Evolutionary conservation across 2,888 invertebrate species (phyloP).

Genomic region (Dichetophora obliterata): DNA sequence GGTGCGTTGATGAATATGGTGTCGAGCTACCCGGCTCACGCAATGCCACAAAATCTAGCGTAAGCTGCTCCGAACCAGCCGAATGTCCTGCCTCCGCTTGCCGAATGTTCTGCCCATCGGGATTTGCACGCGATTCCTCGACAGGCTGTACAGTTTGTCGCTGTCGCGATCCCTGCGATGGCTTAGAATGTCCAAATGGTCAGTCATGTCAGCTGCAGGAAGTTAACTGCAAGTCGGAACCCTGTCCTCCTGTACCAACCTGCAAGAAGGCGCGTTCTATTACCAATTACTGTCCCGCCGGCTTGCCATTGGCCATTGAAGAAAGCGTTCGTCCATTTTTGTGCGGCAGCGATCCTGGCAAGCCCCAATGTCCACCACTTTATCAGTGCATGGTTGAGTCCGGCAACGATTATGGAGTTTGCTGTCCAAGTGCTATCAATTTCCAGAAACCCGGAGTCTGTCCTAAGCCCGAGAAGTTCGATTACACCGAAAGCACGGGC

Average conservation of each 20-base stretch:
- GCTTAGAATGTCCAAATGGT: constrained; percentile 81
- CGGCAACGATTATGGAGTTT: constrained; percentile 89
- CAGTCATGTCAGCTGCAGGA: constrained; percentile 85
- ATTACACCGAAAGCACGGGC: constrained; percentile 65
- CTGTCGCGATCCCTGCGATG: constrained; percentile 85
- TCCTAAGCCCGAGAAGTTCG: constrained; percentile 72
- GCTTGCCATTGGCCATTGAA: constrained; percentile 78
- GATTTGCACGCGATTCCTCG: constrained; percentile 78
- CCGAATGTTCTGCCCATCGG: constrained; percentile 88
- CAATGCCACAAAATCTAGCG: constrained; percentile 57
- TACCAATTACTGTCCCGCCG: constrained; percentile 83
- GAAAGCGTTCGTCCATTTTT: constrained; percentile 84
- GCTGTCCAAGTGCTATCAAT: constrained; percentile 83
- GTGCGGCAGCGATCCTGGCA: constrained; percentile 84
- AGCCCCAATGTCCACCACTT: constrained; percentile 86
- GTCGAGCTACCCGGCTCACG: constrained; percentile 84
- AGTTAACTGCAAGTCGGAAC: constrained; percentile 81
- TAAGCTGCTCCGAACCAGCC: constrained; percentile 71
- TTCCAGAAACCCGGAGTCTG: constrained; percentile 85
- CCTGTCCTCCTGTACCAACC: constrained; percentile 87
- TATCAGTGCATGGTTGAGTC: constrained; percentile 84
- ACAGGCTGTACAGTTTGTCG: constrained; percentile 84
- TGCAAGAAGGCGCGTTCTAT: constrained; percentile 85
- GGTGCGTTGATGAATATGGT: constrained; percentile 87
- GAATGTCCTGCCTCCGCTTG: constrained; percentile 85